Base-by-base conservation (phyloP, 2,113 vertebrate genomes). In the Gobius niger region DNA sequence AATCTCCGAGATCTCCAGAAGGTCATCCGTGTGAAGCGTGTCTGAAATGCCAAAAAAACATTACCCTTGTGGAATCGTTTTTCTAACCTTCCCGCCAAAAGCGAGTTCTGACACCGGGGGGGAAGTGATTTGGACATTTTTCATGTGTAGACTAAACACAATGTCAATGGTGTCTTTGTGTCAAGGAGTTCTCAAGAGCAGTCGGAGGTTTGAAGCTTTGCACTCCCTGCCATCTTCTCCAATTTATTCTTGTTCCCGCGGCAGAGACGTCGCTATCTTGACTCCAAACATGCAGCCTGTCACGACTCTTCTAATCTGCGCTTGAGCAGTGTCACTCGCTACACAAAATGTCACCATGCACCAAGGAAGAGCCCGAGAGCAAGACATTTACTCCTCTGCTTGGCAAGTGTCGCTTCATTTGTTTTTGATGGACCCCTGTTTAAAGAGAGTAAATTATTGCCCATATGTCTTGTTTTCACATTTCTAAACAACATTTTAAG, bases 231-330 rank as follows among this genome's bases (percentile, higher is more conserved):
- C 65, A 77, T 84, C 72, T 57, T 11, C 42, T 75, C 79, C 80
- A 84, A 80, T 88, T 83, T 82, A 71, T 77, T 73, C 76, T 77
- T 19, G 63, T 77, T 72, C 82, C 67, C 74, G 77, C 78, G 81
- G 78, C 73, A 8, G 65, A 87, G 72, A 81, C 76, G 72, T 82
- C 74, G 50, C 73, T 24, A 75, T 77, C 80, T 62, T 60, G 66
- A 86, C 85, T 81, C 67, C 51, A 63, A 87, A 80, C 81, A 81
- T 52, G 9, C 66, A 10, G 76, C 59, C 70, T 85, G 83, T 87
- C 78, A 77, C 63, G 72, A 52, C 46, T 18, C 68, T 47, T 82
- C 77, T 71, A 80, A 67, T 85, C 78, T 87, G 67, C 68, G 70
- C 52, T 60, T 49, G 76, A 85, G 80, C 70, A 61, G 78, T 84